Conservation (phyloP, 2,888 invertebrate species). For the Cenopis cana region DNA sequence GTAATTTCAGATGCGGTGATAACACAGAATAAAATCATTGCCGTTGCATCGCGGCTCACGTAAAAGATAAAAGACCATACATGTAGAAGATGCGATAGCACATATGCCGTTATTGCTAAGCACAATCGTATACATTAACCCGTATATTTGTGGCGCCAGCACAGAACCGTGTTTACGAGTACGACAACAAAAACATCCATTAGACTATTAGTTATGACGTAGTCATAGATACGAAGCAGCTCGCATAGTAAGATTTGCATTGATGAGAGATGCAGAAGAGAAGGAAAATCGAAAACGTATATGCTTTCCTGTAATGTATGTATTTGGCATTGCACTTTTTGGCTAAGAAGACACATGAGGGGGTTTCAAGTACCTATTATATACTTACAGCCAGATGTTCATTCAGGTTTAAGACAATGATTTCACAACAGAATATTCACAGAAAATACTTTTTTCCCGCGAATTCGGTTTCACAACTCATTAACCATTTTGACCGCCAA, state of each 20-base stretch:
- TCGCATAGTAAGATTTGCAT: conserved; percentile 25
- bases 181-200: conserved; percentile 49
- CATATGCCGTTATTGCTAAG: neutral
- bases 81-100: neutral
- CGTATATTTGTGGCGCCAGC: conserved; percentile 73
- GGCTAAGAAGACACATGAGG: neutral
- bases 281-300: conserved; percentile 12
- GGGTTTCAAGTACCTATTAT: neutral
- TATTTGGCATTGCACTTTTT: conserved; percentile 1
- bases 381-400: no score
- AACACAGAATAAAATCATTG: conserved; percentile 42
- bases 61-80: conserved; percentile 3
- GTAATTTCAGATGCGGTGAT: conserved; percentile 59
- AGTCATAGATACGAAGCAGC: conserved; percentile 29
- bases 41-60: neutral
- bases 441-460: neutral
- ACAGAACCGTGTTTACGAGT: conserved; percentile 60
- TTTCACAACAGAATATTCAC: no score
- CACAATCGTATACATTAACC: conserved; percentile 66
- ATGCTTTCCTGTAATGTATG: neutral
- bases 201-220: conserved; percentile 38
- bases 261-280: conserved; percentile 29
- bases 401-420: no score
- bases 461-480: neutral
- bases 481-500: no score